phyloP scores from a whole-genome alignment of 2,113 vertebrate genomes.

The Cygnus atratus region DNA sequence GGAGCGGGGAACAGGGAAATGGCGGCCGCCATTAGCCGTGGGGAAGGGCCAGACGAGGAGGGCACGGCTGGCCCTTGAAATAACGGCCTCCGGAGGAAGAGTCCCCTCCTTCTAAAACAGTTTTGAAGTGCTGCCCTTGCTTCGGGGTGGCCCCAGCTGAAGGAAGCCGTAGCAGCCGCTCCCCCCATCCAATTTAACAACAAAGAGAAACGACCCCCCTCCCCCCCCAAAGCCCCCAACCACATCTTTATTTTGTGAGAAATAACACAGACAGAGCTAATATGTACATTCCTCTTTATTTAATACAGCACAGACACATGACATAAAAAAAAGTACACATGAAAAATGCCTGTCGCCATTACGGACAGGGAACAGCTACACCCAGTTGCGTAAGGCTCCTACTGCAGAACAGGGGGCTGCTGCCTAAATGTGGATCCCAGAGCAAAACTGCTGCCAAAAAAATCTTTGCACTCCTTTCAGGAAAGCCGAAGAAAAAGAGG shows the following conservation, averaged over 20 bases:
- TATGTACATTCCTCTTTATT: conserved; percentile 86
- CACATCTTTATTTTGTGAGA: neutral
- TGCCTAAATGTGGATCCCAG: conserved; percentile 56
- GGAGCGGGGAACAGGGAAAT: too few species aligned
- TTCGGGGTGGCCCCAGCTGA: accelerated
- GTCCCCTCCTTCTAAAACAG: too few species aligned
- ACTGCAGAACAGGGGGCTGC: conserved; percentile 72
- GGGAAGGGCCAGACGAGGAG: too few species aligned
- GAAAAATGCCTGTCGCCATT: conserved; percentile 71
- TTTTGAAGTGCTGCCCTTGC: too few species aligned
- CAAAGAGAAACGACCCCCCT: too few species aligned
- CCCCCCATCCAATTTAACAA: neutral
- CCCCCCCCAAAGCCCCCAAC: too few species aligned
- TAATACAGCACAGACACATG: conserved; percentile 80
- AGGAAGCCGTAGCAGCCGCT: too few species aligned
- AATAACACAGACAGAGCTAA: neutral
- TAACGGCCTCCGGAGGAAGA: accelerated
- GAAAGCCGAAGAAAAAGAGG: neutral
- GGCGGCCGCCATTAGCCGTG: too few species aligned
- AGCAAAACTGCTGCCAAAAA: conserved; percentile 68
- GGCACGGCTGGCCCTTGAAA: accelerated
- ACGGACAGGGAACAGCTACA: conserved; percentile 72
- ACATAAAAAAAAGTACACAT: conserved; percentile 76
- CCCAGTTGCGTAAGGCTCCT: conserved; percentile 74
- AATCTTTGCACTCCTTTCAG: neutral